Conservation (phyloP, 2,888 invertebrate genomes). For the Dicyrtoma fusca region DNA sequence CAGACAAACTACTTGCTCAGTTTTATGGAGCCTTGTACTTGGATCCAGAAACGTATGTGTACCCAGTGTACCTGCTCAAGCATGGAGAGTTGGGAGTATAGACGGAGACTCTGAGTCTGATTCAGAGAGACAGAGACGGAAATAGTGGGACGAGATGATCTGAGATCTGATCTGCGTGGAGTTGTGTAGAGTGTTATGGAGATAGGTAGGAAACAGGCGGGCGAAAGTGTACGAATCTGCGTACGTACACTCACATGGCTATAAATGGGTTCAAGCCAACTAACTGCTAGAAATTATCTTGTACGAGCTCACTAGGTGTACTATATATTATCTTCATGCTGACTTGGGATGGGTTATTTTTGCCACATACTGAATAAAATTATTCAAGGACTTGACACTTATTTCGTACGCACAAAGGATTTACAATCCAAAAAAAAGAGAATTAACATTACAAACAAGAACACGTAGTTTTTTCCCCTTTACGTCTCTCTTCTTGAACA, state of each 20-base stretch:
- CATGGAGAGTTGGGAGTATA: too few relatives aligned
- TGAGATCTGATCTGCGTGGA: background rate
- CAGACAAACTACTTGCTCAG: too few relatives aligned
- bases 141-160: background rate
- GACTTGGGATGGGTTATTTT: constrained; percentile 32
- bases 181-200: background rate
- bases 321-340: constrained; percentile 5
- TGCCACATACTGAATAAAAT: constrained; percentile 17
- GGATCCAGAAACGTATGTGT: too few relatives aligned
- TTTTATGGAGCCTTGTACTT: too few relatives aligned
- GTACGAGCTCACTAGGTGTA: background rate
- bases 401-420: constrained; percentile 12
- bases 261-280: constrained; percentile 11
- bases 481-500: too few relatives aligned
- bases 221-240: background rate
- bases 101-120: too few relatives aligned
- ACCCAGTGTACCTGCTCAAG: too few relatives aligned
- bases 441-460: background rate
- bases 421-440: background rate
- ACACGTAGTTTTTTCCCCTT: too few relatives aligned
- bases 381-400: constrained; percentile 29
- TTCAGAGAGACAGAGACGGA: too few relatives aligned
- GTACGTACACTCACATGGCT: too few relatives aligned
- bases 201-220: background rate
- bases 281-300: background rate